A percentile compares a stretch with the other conserved stretches of the same genome.
Conservation (phyloP, 64 coral and sea anemone genomes). For the Acropora yongei region DNA sequence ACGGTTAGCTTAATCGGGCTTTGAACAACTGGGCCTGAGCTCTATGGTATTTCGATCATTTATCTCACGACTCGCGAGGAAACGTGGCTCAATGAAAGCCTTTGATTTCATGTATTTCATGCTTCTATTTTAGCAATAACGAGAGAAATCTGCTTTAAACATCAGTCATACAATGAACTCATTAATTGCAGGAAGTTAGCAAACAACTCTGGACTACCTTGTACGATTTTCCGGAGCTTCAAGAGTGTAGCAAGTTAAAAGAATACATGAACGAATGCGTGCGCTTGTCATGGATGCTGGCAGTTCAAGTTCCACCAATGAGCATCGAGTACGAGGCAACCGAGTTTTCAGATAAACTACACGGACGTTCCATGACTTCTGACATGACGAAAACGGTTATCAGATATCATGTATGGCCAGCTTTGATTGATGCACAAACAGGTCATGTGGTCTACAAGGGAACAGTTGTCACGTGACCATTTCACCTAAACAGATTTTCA, state of each 20-base stretch:
- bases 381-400: constrained; percentile 43
- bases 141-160: neutral
- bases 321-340: constrained; percentile 70
- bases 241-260: constrained; percentile 65
- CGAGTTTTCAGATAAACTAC: constrained; percentile 51
- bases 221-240: constrained; percentile 95
- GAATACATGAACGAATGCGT: constrained; percentile 89
- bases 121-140: neutral
- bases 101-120: too few species aligned
- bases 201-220: constrained; percentile 84
- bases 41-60: too few species aligned
- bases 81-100: too few species aligned
- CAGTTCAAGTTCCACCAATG: constrained; percentile 77
- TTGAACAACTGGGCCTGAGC: too few species aligned
- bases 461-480: constrained; percentile 76
- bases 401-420: constrained; percentile 91
- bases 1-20: too few species aligned
- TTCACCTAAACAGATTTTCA: too few species aligned
- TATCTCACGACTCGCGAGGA: too few species aligned
- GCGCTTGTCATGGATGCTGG: constrained; percentile 81
- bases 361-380: constrained; percentile 77
- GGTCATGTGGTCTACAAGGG: constrained; percentile 79
- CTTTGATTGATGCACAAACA: constrained; percentile 79
- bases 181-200: constrained; percentile 64
- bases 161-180: neutral